Base-by-base conservation (phyloP, 2,888 invertebrate genomes). In the Caenorhabditis auriculariae region DNA sequence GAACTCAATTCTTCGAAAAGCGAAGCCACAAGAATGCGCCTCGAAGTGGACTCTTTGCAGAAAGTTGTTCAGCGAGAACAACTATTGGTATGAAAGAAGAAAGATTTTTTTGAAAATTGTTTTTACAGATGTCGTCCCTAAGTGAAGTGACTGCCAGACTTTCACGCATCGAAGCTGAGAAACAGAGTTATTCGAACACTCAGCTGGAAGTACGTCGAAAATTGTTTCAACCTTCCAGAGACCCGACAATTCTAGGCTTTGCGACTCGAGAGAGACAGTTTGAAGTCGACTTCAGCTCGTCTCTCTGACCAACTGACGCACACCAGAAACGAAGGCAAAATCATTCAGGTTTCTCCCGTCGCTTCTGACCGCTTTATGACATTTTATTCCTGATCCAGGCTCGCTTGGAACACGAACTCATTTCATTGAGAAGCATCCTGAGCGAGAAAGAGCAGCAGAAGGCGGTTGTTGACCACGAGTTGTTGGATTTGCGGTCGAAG, bases 361-460 rank as follows among this genome's bases (percentile, higher is more conserved):
- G 35, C 35, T 32, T 12, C 35, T n/a, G 9, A 32, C 35, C n/a
- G 9, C 9, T 28, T 26, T 26, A 9, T 9, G 9, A 9, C 6
- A 21, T 15, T 7, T 23, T 23, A 17, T 12, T 6, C 17, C 4
- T 12, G 46, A 4, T 46, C 28, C 56, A 65, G 24, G 21, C 32
- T 4, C 32, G 58, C 3, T 27, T 66, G n/a, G 66, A 66, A 23
- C 42, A 54, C 6, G 56, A 69, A 26, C 21, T 66, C 29, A 46
- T 59, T 38, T 26, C 52, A 4, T 21, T 51, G 17, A 44, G 41
- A 38, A 50, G n/a, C 15, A 46, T 53, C 9, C 37, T 69, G n/a
- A 29, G n/a, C 4, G 69, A 66, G 24, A 66, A 69, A 37, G 66
- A 66, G 15, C 47, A 61, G 23, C 57, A 55, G 26, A 29, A 59